Conservation (phyloP, 2,888 invertebrate species). For the Dorcus parallelipipedus region DNA sequence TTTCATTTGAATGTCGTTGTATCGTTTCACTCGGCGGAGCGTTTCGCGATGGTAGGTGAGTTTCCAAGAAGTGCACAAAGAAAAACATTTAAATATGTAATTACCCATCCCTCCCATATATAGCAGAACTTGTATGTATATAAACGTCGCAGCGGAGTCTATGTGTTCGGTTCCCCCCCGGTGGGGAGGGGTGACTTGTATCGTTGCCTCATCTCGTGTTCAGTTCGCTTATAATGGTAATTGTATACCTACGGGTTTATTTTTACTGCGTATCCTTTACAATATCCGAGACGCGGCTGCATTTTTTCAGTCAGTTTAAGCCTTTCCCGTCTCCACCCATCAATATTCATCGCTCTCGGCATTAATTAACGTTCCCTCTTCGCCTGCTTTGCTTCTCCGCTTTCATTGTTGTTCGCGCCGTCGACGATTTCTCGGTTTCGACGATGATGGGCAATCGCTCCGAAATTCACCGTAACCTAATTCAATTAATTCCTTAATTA, state of each 20-base stretch:
- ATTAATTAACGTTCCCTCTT: slow-evolving; percentile 16
- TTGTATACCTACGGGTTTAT: slow-evolving; percentile 20
- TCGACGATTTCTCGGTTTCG: slow-evolving; percentile 12
- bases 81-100: slow-evolving; percentile 19
- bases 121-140: slow-evolving; percentile 15
- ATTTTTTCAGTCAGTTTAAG: slow-evolving; percentile 19
- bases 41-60: slow-evolving; percentile 5
- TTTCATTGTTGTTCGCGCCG: slow-evolving; percentile 9
- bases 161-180: slow-evolving; percentile 15
- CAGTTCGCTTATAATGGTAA: slow-evolving; percentile 21
- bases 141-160: slow-evolving; percentile 12
- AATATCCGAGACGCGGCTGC: slow-evolving; percentile 17
- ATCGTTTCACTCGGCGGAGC: slow-evolving; percentile 7
- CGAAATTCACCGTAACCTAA: background rate
- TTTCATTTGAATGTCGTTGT: slow-evolving; percentile 12
- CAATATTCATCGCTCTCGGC: slow-evolving; percentile 18
- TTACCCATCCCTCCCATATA: slow-evolving; percentile 19
- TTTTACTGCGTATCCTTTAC: slow-evolving; percentile 17
- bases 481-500: background rate
- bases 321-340: slow-evolving; percentile 18
- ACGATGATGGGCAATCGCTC: slow-evolving; percentile 14
- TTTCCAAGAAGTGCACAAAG: slow-evolving; percentile 16
- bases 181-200: slow-evolving; percentile 19
- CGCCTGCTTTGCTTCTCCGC: slow-evolving; percentile 6
- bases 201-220: slow-evolving; percentile 21